Conservation (phyloP, 1,140 invertebrate species). For the Drosophila quadrilineata region DNA sequence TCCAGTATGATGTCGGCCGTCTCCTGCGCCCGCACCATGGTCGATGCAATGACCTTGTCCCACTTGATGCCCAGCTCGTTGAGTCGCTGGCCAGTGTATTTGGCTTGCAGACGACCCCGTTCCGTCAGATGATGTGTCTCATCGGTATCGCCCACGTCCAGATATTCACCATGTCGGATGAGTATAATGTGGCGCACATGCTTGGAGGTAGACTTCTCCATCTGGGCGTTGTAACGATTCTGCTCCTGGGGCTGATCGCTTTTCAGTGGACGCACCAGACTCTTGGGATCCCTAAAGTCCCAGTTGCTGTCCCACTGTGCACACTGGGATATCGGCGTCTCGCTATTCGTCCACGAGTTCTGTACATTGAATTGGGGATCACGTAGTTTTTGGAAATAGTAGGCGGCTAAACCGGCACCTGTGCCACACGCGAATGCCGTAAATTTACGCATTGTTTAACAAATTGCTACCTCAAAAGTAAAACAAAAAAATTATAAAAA, state of each 20-base stretch:
- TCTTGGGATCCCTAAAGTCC: constrained; percentile 91
- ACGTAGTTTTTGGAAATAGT: constrained; percentile 52
- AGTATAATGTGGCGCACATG: constrained; percentile 92
- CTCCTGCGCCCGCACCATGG: constrained; percentile 96
- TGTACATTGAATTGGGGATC: constrained; percentile 48
- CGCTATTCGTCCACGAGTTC: constrained; percentile 86
- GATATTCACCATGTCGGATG: constrained; percentile 97
- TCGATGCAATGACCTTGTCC: constrained; percentile 91
- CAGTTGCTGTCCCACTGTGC: constrained; percentile 93
- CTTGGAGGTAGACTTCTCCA: constrained; percentile 85
- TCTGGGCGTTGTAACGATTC: constrained; percentile 85
- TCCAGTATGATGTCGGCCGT: constrained; percentile 91
- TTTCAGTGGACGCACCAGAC: constrained; percentile 85
- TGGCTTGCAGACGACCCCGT: constrained; percentile 91
- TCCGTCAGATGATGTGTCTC: constrained; percentile 89
- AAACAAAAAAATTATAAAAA: not conserved
- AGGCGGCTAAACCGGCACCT: constrained; percentile 62
- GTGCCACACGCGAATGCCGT: constrained; percentile 65
- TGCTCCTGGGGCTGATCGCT: constrained; percentile 83
- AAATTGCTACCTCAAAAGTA: constrained; percentile 24
- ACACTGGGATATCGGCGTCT: constrained; percentile 82
- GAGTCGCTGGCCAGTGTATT: constrained; percentile 89
- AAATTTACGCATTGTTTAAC: constrained; percentile 60
- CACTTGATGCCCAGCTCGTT: constrained; percentile 90
- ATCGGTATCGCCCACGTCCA: constrained; percentile 88